Evolutionary conservation across 2,113 vertebrate species (phyloP), one percentile per base, ranked within the genome.

Genomic region (Balaenoptera acutorostrata): DNA sequence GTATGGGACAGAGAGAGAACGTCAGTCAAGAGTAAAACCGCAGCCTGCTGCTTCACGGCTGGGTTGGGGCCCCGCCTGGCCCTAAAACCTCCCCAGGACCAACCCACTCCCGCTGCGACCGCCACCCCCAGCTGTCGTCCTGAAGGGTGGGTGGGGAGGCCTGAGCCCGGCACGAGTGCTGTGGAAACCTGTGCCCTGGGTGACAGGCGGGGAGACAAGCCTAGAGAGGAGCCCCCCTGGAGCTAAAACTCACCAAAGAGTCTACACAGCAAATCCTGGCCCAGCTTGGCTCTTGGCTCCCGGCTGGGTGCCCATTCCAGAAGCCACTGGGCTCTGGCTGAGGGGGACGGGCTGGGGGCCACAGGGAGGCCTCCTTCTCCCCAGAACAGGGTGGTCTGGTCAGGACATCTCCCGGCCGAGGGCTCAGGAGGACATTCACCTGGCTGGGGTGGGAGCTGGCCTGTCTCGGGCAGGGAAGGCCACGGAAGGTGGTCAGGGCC

Each of bases 1-100:
- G 98, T 98, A 84, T 92, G 96, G 97, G 97, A 93, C 97, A 96
- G 98, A 99, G 99, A 98, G 97, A 99, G 98, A 97, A 98, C 91
- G 97, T 96, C 97, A 97, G 96, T 97, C 95, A 96, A 81, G 97
- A 97, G 86, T 31, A 75, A 96, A 92, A 88, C 64, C 82, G 85
- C 71, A 3, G 49, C 93, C 96, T 90, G 25, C 85, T 7, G 29
- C 55, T 82, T 85, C 61, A 8, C 77, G 93, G 90, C 78, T 68
- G 72, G 64, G 52, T 12, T 25, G 44, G 90, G 95, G 55, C 39
- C 55, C 78, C 80, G 78, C 66, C 69, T 41, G 90, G 94, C 81
- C 90, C 88, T 29, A 8, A 36, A 33, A 64, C 95, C 88, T 72
- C 88, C 94, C 97, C 41, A 0, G 7, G 89, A 39, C 88, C 72